These are phyloP conservation scores for Leptinotarsa tumamoca DNA, from an alignment of 2,888 invertebrate genomes.

Conservation along the genomic window DNA sequence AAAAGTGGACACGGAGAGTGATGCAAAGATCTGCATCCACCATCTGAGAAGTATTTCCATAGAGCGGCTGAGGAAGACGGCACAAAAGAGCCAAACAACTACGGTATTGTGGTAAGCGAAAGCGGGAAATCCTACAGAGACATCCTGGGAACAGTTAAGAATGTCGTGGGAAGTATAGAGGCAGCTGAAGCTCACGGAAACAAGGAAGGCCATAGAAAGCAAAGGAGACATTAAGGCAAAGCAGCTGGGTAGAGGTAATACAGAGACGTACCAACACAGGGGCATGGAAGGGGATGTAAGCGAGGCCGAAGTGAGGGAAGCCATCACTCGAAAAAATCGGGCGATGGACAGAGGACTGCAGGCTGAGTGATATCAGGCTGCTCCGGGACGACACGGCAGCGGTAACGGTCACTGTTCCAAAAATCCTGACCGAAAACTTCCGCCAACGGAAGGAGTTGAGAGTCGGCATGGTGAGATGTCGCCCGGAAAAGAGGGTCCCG, in stretches of 20 bases:
- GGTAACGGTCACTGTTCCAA: neutral
- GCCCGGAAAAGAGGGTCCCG: neutral
- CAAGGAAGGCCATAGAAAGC: neutral
- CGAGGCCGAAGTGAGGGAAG: neutral
- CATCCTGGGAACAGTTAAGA: neutral
- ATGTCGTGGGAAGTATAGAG: neutral
- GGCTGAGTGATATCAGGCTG: neutral
- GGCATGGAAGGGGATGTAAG: neutral
- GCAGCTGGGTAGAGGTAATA: neutral
- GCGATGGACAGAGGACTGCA: neutral
- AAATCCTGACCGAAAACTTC: neutral
- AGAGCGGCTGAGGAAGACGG: no score
- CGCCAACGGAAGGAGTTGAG: neutral
- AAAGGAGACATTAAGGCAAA: slow-evolving; percentile 4
- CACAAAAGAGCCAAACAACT: neutral
- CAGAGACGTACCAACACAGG: neutral
- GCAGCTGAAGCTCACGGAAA: neutral
- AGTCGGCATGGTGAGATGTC: neutral
- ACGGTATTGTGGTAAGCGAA: neutral
- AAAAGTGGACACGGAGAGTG: no score
- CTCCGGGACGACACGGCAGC: neutral
- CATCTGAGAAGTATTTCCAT: no score
- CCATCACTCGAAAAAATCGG: neutral
- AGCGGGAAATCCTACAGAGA: neutral
- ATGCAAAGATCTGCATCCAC: no score